These are phyloP conservation scores for Drosophila falleni DNA, from an alignment of 2,888 invertebrate species.

Conservation along the genomic window DNA sequence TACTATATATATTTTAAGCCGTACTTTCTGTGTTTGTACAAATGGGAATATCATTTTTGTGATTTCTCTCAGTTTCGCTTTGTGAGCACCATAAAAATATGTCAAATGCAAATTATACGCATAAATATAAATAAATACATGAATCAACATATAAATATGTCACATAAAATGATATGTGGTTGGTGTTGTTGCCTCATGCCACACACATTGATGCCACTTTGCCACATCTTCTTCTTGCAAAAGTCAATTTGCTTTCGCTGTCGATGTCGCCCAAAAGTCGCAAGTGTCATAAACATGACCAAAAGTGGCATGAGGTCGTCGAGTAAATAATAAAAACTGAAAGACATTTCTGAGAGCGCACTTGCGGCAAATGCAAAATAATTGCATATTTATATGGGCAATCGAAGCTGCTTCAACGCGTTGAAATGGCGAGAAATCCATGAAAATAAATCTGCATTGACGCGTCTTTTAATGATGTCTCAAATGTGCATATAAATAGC, in stretches of 20 bases:
- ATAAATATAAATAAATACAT: slow-evolving; percentile 58
- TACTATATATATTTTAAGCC: slow-evolving; percentile 4
- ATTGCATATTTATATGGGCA: slow-evolving; percentile 74
- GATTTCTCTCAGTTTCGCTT: slow-evolving; percentile 28
- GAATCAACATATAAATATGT: slow-evolving; percentile 73
- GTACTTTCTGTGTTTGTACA: slow-evolving; percentile 1
- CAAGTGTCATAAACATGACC: slow-evolving; percentile 74
- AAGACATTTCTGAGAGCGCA: slow-evolving; percentile 7
- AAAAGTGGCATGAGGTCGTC: slow-evolving; percentile 55
- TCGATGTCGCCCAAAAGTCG: slow-evolving; percentile 67
- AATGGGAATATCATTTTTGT: slow-evolving; percentile 42
- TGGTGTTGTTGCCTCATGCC: not conserved
- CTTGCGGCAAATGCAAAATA: slow-evolving; percentile 72
- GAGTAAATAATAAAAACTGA: slow-evolving; percentile 62
- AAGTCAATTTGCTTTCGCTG: slow-evolving; percentile 72
- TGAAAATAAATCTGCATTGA: slow-evolving; percentile 55
- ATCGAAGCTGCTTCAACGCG: slow-evolving; percentile 19
- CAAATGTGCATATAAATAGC: slow-evolving; percentile 57
- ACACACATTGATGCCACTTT: slow-evolving; percentile 26
- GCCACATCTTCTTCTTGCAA: slow-evolving; percentile 12
- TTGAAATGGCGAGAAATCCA: slow-evolving; percentile 6
- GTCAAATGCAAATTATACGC: slow-evolving; percentile 78
- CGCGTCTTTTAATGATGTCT: slow-evolving; percentile 51
- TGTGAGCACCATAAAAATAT: slow-evolving; percentile 69
- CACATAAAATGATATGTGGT: slow-evolving; percentile 53